A percentile compares a stretch with the other conserved stretches of the same genome.
These are phyloP conservation scores for Pogonomyrmex barbatus DNA, from an alignment of 1,140 invertebrate species.

Conservation along the genomic window DNA sequence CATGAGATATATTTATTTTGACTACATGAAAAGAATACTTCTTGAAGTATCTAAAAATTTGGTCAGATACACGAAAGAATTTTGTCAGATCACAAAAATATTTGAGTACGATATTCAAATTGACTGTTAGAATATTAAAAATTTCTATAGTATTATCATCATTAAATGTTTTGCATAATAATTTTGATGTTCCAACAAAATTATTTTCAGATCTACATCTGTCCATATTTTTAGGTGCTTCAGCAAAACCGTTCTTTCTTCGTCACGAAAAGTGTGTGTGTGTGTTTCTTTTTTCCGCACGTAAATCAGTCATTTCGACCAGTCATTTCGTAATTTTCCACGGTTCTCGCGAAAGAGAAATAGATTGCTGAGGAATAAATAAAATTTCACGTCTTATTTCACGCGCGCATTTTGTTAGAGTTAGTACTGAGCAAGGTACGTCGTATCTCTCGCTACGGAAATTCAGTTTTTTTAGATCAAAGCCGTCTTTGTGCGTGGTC, in stretches of 20 bases:
- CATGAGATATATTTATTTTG: background rate
- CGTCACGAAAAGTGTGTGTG: background rate
- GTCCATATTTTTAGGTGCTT: no score
- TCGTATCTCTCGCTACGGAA: background rate
- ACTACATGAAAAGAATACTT: no score
- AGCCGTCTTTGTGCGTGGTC: slow-evolving; percentile 25
- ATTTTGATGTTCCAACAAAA: no score
- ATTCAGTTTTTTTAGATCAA: slow-evolving; percentile 43
- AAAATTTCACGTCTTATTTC: background rate
- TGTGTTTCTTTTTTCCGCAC: background rate
- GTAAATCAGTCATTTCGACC: background rate
- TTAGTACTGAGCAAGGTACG: slow-evolving; percentile 30
- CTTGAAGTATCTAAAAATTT: no score
- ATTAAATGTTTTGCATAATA: no score
- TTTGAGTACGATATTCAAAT: no score
- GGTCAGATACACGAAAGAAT: no score
- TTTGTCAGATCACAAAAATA: no score
- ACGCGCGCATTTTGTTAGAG: background rate
- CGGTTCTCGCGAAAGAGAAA: background rate
- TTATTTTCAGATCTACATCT: no score
- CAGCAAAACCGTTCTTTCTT: no score
- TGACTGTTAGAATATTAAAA: no score
- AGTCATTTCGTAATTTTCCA: background rate
- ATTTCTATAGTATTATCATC: no score
- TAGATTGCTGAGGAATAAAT: background rate